Base-by-base conservation (phyloP, 2,797 vertebrate species). In the Fistularia commersonii region DNA sequence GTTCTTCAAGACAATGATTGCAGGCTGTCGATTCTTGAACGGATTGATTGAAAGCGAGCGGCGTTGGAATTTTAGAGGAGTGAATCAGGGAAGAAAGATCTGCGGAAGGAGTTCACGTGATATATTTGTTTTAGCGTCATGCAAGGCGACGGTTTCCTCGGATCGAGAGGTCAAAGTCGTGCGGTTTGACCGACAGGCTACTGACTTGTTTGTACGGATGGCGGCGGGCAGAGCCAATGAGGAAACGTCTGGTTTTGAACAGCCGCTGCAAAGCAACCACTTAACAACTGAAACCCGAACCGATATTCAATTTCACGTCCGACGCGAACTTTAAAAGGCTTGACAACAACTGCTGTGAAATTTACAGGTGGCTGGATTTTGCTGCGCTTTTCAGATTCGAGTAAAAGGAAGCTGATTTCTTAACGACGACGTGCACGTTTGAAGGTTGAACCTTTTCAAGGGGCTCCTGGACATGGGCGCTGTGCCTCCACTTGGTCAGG, bases 401-500 rank as follows among this genome's bases (percentile, higher is more conserved):
- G 37, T 7, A 48, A 11, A 7, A 41, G 6, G 6, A 8, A 41
- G n/a, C 6, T 8, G 7, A 6, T 8, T n/a, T 39, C 7, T 32
- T n/a, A 15, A 23, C 2, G 11, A 23, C 2, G 11, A 15, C 10
- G 8, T 39, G 31, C n/a, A 12, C 11, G 9, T 41, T 3, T 15
- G 12, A 32, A 32, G 10, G 36, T 65, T 67, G 42, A 11, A 99
- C 97, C 94, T 99, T 98, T 48, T 98, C 94, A 0, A 66, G 93
- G 62, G 92, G 83, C 37, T 97, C 97, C 69, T 92, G 84, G 32
- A 94, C 84, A 74, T 91, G 92, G 34, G 93, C 88, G 67, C 96
- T 98, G 75, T 98, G 94, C 59, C 97, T 93, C 97, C 94, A 97
- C 71, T 97, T 97, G 51, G 95, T 95, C 79, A 99, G 81, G 54